A percentile compares a stretch with the other conserved stretches of the same genome.
Evolutionary conservation across 35 echinoderm and acorn worm species (phyloP).

Genomic region (Acanthaster planci): DNA sequence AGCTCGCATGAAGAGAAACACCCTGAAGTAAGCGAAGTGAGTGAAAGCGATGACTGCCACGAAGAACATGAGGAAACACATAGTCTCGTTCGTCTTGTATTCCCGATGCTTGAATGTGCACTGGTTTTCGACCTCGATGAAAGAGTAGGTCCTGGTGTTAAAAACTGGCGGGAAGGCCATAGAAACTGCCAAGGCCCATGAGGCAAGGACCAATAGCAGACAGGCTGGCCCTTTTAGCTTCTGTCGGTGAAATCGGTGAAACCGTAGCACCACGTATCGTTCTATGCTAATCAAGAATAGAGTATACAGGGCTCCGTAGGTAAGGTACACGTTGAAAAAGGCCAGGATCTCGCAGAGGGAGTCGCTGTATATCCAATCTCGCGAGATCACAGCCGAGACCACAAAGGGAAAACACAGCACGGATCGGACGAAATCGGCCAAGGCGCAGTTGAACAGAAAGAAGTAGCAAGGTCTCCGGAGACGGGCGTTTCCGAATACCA

Average conservation of each 20-base stretch:
- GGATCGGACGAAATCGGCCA: constrained; percentile 85
- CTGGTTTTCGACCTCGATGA: constrained; percentile 66
- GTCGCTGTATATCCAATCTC: constrained; percentile 73
- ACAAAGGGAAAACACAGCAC: constrained; percentile 77
- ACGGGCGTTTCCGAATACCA: constrained; percentile 62
- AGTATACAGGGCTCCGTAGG: constrained; percentile 86
- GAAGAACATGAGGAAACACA: constrained; percentile 81
- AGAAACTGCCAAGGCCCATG: constrained; percentile 84
- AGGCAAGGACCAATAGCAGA: constrained; percentile 71
- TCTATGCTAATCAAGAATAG: constrained; percentile 80
- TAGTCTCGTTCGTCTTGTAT: constrained; percentile 58
- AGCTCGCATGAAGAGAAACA: constrained; percentile 89
- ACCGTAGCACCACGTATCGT: constrained; percentile 87
- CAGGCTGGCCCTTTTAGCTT: constrained; percentile 81
- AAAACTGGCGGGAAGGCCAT: constrained; percentile 96
- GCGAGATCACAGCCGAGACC: constrained; percentile 64
- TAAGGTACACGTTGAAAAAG: constrained; percentile 95
- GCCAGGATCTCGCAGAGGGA: constrained; percentile 90
- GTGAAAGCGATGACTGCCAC: constrained; percentile 64
- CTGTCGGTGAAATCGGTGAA: constrained; percentile 91
- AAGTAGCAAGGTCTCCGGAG: constrained; percentile 89
- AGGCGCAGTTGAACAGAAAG: constrained; percentile 90
- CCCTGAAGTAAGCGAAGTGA: constrained; percentile 73
- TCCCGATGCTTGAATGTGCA: constrained; percentile 74
- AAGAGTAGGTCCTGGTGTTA: constrained; percentile 72